Evolutionary conservation across 2,888 invertebrate genomes (phyloP), one percentile per base, ranked within the genome.

Genomic region (Pterostichus madidus): DNA sequence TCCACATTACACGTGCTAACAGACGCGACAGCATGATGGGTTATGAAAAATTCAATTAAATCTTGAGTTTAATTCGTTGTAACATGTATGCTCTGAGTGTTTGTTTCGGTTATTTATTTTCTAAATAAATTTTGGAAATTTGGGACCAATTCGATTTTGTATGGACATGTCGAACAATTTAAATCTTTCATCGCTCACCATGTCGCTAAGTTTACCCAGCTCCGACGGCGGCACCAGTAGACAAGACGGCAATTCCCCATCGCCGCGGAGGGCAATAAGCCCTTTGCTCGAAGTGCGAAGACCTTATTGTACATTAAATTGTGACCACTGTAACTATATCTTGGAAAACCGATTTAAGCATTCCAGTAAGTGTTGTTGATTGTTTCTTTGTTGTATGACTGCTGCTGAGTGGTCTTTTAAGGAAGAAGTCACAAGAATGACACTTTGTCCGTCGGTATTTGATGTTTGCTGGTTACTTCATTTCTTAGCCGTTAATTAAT

Each of bases 231-330:
- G 85, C 52, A 84, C 87, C 53, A 87, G 87, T 61, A 89, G 89
- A 17, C 86, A 93, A 83, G 88, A 87, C 35, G 89, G 87, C 68
- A 86, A 88, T 87, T 92, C 92, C 71, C 91, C 92, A n/a, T 93
- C 93, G 84, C 94, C 94, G 10, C 90, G 94, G 86, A 91, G 94
- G 85, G 93, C 94, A 7, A 93, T 94, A 84, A 94, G 94, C 85
- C 94, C 94, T 0, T 90, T 94, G 84, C 91, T 94, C 83, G 94
- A 94, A 90, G 93, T 94, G 86, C 91, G 94, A 49, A 90, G 94
- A 75, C 94, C 94, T 17, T 93, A 94, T 88, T 95, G 95, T 90
- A 95, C 94, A 2, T 91, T 95, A 78, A 94, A 94, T 86, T 95
- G 95, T 87, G 94, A 94, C 87, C 92, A 93, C 87, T 95, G 95